A percentile compares a stretch with the other conserved stretches of the same genome.
phyloP scores from a whole-genome alignment of 2,113 vertebrate genomes.

The Ictidomys tridecemlineatus region DNA sequence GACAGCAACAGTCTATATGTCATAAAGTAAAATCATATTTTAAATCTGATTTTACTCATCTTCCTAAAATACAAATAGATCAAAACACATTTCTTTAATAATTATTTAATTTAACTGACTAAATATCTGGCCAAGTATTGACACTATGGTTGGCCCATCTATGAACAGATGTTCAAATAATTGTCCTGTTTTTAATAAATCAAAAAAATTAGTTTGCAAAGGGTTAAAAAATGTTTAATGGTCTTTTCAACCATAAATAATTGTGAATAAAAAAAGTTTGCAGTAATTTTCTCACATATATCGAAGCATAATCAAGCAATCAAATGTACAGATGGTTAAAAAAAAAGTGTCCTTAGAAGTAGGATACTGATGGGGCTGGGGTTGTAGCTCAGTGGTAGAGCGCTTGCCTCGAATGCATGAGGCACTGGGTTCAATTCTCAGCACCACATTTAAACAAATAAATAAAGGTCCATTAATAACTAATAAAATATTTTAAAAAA shows the following conservation, averaged over 20 bases:
- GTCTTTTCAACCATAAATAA: conserved; percentile 9
- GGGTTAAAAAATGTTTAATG: not conserved
- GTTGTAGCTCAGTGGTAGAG: no score
- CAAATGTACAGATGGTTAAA: not conserved
- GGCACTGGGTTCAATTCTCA: no score
- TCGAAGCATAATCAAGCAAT: not conserved
- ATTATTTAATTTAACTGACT: not conserved
- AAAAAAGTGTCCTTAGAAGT: not conserved
- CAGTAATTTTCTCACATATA: not conserved
- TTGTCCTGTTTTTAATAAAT: not conserved
- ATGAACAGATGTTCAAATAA: not conserved
- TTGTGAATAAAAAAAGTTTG: not conserved
- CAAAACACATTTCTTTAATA: not conserved
- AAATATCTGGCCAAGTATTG: not conserved
- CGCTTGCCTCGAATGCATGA: no score
- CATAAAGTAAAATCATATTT: conserved; percentile 7
- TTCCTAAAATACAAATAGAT: not conserved
- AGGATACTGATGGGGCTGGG: not conserved
- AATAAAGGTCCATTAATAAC: no score
- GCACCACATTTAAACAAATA: no score
- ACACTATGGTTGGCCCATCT: not conserved
- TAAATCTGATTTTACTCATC: conserved; percentile 29
- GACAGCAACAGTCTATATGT: not conserved
- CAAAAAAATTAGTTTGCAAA: conserved; percentile 8
- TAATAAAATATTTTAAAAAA: not conserved